Percentiles rank a stretch among this genome's conserved stretches.
Conservation (phyloP, 1,140 invertebrate species). For the Geopemphigus sp. region DNA sequence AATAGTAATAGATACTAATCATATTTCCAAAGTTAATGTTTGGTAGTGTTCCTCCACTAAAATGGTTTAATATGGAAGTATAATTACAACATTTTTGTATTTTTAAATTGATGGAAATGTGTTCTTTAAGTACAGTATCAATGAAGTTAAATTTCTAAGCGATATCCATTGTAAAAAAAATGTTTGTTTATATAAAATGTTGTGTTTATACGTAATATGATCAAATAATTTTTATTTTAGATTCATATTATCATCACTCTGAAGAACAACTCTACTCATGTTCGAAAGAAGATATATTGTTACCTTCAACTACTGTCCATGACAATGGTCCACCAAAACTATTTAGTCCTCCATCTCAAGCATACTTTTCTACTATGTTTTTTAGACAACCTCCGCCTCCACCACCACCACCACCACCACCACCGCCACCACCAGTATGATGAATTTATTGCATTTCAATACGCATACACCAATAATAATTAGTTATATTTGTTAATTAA, state of each 20-base stretch:
- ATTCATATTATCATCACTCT: slow-evolving; percentile 29
- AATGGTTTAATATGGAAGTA: too few relatives aligned
- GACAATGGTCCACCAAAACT: slow-evolving; percentile 41
- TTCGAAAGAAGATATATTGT: slow-evolving; percentile 30
- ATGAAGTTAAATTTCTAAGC: too few relatives aligned
- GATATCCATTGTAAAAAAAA: too few relatives aligned
- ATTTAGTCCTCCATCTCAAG: slow-evolving; percentile 34
- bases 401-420: slow-evolving; percentile 28
- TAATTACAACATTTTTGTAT: too few relatives aligned
- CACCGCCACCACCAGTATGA: slow-evolving; percentile 33
- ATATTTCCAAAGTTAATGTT: too few relatives aligned
- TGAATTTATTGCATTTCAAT: slow-evolving; percentile 6
- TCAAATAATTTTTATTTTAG: background rate
- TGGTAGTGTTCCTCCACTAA: too few relatives aligned
- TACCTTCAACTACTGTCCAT: slow-evolving; percentile 20
- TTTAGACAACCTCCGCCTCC: slow-evolving; percentile 41
- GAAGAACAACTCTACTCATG: slow-evolving; percentile 36
- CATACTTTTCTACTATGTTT: slow-evolving; percentile 36
- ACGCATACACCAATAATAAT: slow-evolving; percentile 14
- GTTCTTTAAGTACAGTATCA: too few relatives aligned
- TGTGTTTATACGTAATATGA: too few relatives aligned
- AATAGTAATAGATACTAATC: too few relatives aligned
- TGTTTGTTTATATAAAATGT: too few relatives aligned
- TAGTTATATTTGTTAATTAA: slow-evolving; percentile 6
- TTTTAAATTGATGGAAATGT: too few relatives aligned